These are phyloP conservation scores for Drosophila busckii DNA, from an alignment of 1,140 invertebrate genomes.

Conservation along the genomic window DNA sequence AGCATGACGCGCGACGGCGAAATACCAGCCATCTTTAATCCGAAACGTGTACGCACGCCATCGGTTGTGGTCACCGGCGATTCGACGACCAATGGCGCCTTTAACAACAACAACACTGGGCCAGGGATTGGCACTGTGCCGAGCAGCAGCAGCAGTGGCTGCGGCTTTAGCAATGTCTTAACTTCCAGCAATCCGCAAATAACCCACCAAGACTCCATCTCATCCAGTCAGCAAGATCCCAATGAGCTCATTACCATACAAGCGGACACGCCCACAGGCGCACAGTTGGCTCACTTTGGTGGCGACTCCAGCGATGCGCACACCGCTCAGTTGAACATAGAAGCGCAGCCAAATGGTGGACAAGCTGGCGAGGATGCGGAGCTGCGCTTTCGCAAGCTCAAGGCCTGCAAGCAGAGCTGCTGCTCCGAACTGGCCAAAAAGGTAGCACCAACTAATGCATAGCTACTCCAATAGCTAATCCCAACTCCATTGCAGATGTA, in stretches of 20 bases:
- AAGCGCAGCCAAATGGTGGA: slow-evolving; percentile 54
- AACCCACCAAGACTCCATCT: slow-evolving; percentile 81
- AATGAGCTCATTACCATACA: slow-evolving; percentile 78
- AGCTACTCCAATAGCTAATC: background rate
- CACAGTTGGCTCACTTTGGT: slow-evolving; percentile 51
- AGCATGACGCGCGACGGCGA: slow-evolving; percentile 82
- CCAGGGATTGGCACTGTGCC: slow-evolving; percentile 15
- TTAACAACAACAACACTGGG: slow-evolving; percentile 38
- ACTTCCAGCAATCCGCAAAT: slow-evolving; percentile 78
- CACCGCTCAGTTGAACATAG: slow-evolving; percentile 33
- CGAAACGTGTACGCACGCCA: slow-evolving; percentile 84
- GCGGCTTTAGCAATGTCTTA: slow-evolving; percentile 76
- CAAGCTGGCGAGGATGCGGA: slow-evolving; percentile 55
- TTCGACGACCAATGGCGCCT: slow-evolving; percentile 80
- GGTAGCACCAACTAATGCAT: slow-evolving; percentile 63
- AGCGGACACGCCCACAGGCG: slow-evolving; percentile 61
- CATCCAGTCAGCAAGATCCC: slow-evolving; percentile 80
- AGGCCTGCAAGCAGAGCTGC: slow-evolving; percentile 83
- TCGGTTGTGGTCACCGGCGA: slow-evolving; percentile 86
- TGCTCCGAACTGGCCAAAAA: slow-evolving; percentile 86
- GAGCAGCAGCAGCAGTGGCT: slow-evolving; percentile 33
- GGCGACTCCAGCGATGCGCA: slow-evolving; percentile 49
- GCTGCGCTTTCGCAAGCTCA: slow-evolving; percentile 58
- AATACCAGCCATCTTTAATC: slow-evolving; percentile 87
- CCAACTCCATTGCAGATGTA: slow-evolving; percentile 83